phyloP scores from a whole-genome alignment of 64 coral and sea anemone genomes.

The Pocillopora damicornis region DNA sequence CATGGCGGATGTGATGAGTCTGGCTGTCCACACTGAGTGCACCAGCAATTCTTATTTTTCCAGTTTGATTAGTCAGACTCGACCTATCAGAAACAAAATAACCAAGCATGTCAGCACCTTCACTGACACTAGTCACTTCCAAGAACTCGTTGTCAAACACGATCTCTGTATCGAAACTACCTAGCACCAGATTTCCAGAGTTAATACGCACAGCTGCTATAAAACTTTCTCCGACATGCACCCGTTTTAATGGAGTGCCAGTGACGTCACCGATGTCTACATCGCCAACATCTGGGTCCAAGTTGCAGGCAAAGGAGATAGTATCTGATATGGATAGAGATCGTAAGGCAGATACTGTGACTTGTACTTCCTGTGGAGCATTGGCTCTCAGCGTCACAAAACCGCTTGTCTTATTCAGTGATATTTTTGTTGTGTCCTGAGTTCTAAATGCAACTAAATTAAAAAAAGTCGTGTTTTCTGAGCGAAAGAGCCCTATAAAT shows the following conservation, averaged over 20 bases:
- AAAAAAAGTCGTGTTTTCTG: slow-evolving; percentile 25
- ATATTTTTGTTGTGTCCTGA: slow-evolving; percentile 14
- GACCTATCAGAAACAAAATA: slow-evolving; percentile 32
- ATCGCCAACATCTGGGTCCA: slow-evolving; percentile 55
- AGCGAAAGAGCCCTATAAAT: neutral
- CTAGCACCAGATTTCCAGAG: slow-evolving; percentile 29
- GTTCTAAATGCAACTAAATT: slow-evolving; percentile 40
- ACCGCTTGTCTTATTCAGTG: slow-evolving; percentile 44
- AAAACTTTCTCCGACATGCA: neutral
- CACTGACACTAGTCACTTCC: slow-evolving; percentile 12
- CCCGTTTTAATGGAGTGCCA: slow-evolving; percentile 34
- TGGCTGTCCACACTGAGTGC: slow-evolving; percentile 20
- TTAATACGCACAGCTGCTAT: slow-evolving; percentile 45
- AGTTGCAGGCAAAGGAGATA: slow-evolving; percentile 40
- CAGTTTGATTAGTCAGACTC: neutral
- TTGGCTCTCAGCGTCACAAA: slow-evolving; percentile 27
- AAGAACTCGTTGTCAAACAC: slow-evolving; percentile 7
- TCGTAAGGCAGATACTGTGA: slow-evolving; percentile 20
- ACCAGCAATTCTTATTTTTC: slow-evolving; percentile 38
- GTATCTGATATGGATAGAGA: slow-evolving; percentile 12
- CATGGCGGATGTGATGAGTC: slow-evolving; percentile 14
- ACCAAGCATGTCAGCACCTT: slow-evolving; percentile 41
- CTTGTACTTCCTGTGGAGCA: slow-evolving; percentile 21
- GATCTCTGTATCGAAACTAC: slow-evolving; percentile 37
- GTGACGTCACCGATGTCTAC: slow-evolving; percentile 45